Evolutionary conservation across 2,888 invertebrate species (phyloP).

Genomic region (Lissocephala sabroskyi): DNA sequence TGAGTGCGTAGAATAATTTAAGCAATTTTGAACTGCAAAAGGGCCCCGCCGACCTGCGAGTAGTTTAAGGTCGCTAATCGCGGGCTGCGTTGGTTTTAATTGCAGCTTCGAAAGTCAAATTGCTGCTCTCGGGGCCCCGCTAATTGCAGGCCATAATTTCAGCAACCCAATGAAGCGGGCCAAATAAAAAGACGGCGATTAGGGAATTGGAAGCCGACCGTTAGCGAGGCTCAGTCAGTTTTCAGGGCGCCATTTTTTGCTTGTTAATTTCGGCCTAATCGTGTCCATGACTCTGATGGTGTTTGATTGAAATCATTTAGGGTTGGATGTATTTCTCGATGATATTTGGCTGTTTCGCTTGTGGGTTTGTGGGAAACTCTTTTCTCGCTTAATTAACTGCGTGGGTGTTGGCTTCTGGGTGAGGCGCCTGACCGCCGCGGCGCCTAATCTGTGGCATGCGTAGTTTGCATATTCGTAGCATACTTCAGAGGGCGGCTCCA

Average conservation of each 20-base stretch:
- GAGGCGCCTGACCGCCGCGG: neutral
- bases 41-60: no score
- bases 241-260: no score
- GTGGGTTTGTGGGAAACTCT: slow-evolving; percentile 9
- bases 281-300: slow-evolving; percentile 17
- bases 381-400: slow-evolving; percentile 32
- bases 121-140: no score
- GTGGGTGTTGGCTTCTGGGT: neutral
- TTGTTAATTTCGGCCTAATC: no score
- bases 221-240: no score
- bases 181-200: no score
- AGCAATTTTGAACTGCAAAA: no score
- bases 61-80: no score
- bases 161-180: slow-evolving; percentile 41
- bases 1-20: neutral
- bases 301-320: slow-evolving; percentile 24
- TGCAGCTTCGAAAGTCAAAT: no score
- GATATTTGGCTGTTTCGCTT: no score
- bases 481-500: slow-evolving; percentile 27
- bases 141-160: slow-evolving; percentile 28
- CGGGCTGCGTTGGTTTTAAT: slow-evolving; percentile 36
- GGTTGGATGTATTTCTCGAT: neutral
- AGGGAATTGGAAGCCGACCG: no score
- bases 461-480: slow-evolving; percentile 25
- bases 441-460: neutral